Percentiles rank a stretch among this genome's conserved stretches.
phyloP scores from a whole-genome alignment of 2,888 invertebrate genomes.

The Bhutanitis thaidina region DNA sequence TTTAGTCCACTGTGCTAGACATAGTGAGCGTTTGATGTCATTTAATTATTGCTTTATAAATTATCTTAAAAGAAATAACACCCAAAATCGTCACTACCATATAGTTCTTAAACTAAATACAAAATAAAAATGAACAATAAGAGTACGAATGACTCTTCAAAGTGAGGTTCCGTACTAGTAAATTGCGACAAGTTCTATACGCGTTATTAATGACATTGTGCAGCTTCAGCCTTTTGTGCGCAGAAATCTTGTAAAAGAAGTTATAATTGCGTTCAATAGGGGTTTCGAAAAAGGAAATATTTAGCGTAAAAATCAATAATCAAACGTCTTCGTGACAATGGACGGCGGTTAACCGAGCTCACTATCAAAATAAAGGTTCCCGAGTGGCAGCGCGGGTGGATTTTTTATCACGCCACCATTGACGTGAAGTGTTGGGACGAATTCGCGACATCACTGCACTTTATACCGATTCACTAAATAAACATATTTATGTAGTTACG shows the following conservation, averaged over 20 bases:
- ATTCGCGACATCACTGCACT: conserved; percentile 40
- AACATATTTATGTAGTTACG: conserved; percentile 6
- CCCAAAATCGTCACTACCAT: too few relatives aligned
- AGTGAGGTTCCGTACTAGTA: conserved; percentile 27
- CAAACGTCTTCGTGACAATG: conserved; percentile 63
- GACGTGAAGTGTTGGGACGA: conserved; percentile 50
- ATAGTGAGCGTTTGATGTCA: too few relatives aligned
- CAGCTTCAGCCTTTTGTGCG: conserved; percentile 55
- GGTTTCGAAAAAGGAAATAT: conserved; percentile 66
- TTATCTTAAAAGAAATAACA: too few relatives aligned
- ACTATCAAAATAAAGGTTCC: conserved; percentile 72
- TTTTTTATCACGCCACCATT: conserved; percentile 58
- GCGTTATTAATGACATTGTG: conserved; percentile 74
- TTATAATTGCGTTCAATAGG: conserved; percentile 70
- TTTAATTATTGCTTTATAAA: too few relatives aligned
- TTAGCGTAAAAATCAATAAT: conserved; percentile 80
- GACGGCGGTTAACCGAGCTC: conserved; percentile 67
- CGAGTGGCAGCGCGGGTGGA: conserved; percentile 72
- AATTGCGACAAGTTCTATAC: conserved; percentile 70
- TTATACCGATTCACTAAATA: conserved; percentile 20
- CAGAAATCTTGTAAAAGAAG: conserved; percentile 63
- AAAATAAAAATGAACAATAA: conserved; percentile 1
- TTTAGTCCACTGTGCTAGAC: too few relatives aligned
- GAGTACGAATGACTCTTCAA: conserved; percentile 24
- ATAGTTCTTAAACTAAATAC: too few relatives aligned